Evolutionary conservation across 2,797 vertebrate species (phyloP).

Genomic region (Muscicapa comitata): DNA sequence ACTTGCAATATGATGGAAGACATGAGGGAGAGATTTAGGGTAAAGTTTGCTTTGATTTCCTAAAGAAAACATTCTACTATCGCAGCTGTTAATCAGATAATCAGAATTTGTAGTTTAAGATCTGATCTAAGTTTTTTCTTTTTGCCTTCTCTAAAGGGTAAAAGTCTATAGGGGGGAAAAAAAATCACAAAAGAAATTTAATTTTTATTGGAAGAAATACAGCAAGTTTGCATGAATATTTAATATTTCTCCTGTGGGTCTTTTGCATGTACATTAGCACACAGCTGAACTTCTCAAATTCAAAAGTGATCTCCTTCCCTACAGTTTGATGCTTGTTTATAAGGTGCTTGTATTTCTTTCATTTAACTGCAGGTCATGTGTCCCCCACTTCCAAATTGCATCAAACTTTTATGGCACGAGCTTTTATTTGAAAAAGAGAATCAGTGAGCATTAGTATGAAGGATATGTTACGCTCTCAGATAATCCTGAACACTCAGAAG

Average conservation of each 20-base stretch:
- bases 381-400: neutral
- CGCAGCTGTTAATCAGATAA: slow-evolving; percentile 18
- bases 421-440: neutral
- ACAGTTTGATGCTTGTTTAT: neutral
- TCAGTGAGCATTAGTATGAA: neutral
- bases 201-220: neutral
- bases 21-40: neutral
- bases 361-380: neutral
- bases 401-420: neutral
- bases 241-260: neutral
- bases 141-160: neutral
- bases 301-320: neutral
- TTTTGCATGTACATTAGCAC: neutral
- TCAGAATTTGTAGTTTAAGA: neutral
- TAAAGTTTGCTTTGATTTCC: slow-evolving; percentile 10
- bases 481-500: neutral
- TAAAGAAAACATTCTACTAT: slow-evolving; percentile 14
- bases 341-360: neutral
- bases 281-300: neutral
- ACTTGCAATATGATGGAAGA: slow-evolving; percentile 1
- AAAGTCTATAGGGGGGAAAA: accelerated
- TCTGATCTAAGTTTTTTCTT: neutral
- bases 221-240: neutral
- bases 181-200: neutral
- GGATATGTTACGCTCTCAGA: neutral